These are phyloP conservation scores for Diorhabda elongata DNA, from an alignment of 1,140 invertebrate species.

Conservation along the genomic window DNA sequence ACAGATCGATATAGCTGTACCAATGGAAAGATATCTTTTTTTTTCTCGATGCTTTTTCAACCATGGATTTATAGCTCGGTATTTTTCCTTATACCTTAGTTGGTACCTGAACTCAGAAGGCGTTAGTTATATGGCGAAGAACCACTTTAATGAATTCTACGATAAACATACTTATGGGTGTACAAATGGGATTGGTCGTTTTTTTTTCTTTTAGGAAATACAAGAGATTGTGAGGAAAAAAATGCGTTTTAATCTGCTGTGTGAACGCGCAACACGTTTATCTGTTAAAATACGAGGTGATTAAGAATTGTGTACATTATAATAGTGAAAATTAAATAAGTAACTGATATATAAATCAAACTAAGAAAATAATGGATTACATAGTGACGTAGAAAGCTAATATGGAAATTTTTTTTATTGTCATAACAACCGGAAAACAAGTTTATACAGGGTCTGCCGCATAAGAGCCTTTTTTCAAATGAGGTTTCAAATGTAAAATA, in stretches of 20 bases:
- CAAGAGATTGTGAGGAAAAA: neutral
- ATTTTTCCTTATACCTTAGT: neutral
- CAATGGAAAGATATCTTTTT: neutral
- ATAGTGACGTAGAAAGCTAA: too few species aligned
- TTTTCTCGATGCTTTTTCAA: neutral
- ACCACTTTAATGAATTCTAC: constrained; percentile 2
- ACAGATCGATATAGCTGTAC: neutral
- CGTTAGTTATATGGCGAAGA: constrained; percentile 2
- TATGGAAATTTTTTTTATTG: too few species aligned
- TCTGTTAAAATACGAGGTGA: too few species aligned
- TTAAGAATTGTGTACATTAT: too few species aligned
- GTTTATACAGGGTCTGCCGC: too few species aligned
- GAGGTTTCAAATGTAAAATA: too few species aligned
- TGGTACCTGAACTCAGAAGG: neutral
- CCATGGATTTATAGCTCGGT: neutral
- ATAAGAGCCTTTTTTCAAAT: too few species aligned
- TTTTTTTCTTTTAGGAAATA: neutral
- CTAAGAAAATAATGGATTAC: too few species aligned
- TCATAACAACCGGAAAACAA: too few species aligned
- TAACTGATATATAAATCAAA: too few species aligned
- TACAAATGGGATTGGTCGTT: neutral
- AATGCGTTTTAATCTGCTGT: neutral
- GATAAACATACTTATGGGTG: constrained; percentile 1
- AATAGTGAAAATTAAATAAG: too few species aligned
- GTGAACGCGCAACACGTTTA: too few species aligned